Evolutionary conservation across 2,888 invertebrate species (phyloP).

Genomic region (Terebella lapidaria): DNA sequence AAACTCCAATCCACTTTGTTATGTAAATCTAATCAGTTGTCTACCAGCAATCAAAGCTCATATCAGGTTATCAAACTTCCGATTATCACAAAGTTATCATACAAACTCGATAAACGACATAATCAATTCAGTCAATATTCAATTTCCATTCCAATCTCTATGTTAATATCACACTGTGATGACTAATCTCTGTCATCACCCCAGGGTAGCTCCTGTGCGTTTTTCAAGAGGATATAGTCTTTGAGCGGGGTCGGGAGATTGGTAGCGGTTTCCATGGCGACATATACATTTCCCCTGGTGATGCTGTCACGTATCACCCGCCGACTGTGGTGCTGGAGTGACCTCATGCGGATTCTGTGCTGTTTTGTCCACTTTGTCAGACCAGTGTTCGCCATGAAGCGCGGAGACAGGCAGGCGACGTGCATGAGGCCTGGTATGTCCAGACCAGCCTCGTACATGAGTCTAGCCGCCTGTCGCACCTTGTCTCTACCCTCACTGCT

Average conservation of each 20-base stretch:
- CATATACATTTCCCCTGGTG: neutral
- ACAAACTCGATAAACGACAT: too few relatives aligned
- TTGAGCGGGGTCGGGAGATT: neutral
- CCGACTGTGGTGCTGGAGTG: neutral
- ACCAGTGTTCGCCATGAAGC: neutral
- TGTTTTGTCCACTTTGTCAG: neutral
- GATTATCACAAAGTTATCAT: too few relatives aligned
- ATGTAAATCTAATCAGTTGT: too few relatives aligned
- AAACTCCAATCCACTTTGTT: too few relatives aligned
- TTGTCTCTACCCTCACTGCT: slow-evolving; percentile 4
- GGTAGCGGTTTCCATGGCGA: neutral
- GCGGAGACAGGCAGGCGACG: neutral
- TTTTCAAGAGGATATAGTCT: neutral
- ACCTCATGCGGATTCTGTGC: neutral
- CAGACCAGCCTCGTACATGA: neutral
- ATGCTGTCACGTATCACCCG: neutral
- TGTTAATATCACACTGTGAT: too few relatives aligned
- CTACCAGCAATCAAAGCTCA: too few relatives aligned
- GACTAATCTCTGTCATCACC: slow-evolving; percentile 15
- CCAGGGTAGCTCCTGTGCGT: slow-evolving; percentile 11
- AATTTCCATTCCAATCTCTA: too few relatives aligned
- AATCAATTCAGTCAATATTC: too few relatives aligned
- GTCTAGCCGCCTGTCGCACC: neutral
- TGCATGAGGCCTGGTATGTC: neutral
- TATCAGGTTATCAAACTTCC: too few relatives aligned